Evolutionary conservation across 2,113 vertebrate species (phyloP), one percentile per base, ranked within the genome.

Genomic region (Oriolus oriolus): DNA sequence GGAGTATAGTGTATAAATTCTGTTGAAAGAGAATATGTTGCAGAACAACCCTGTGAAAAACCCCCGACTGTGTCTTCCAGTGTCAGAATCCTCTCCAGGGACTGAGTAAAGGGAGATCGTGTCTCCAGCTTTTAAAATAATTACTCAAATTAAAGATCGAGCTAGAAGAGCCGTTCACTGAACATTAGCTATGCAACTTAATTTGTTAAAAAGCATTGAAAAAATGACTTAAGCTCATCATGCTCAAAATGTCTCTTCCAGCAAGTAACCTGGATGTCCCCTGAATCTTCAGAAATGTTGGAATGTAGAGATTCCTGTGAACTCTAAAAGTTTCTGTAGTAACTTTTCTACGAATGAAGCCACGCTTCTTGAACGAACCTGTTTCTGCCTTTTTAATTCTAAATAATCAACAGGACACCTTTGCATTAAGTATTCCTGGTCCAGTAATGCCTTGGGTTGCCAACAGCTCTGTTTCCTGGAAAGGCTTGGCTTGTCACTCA

Each of bases 81-180:
- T 33, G 57, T 95, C 80, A 84, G 74, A 87, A 78, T 90, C 73
- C 27, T 93, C 69, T 93, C 80, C 74, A 85, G 77, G 87, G 65
- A 3, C 60, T 54, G 53, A 66, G 52, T 77, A 78, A 90, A 92
- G 44, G 59, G 47, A 84, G 69, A 45, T 84, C 2, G 0, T 37
- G 61, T 80, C 84, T 92, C 77, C 70, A 77, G 91, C 94, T 97
- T 94, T 95, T 96, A 96, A 94, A 84, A 42, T 96, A 93, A 96
- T 96, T 92, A 94, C 92, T 92, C 2, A 0, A 94, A 84, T 85
- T 88, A 84, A 84, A 86, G 84, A 87, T 93, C 30, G 41, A 77
- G 70, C 76, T 87, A 8, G 61, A 77, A 88, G 84, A 95, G 89
- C 90, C 95, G 79, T 94, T 95, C 66, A 31, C 60, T 84, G 95